A percentile compares a stretch with the other conserved stretches of the same genome.
These are phyloP conservation scores for Diarsia rubi DNA, from an alignment of 2,888 invertebrate genomes.

Conservation along the genomic window DNA sequence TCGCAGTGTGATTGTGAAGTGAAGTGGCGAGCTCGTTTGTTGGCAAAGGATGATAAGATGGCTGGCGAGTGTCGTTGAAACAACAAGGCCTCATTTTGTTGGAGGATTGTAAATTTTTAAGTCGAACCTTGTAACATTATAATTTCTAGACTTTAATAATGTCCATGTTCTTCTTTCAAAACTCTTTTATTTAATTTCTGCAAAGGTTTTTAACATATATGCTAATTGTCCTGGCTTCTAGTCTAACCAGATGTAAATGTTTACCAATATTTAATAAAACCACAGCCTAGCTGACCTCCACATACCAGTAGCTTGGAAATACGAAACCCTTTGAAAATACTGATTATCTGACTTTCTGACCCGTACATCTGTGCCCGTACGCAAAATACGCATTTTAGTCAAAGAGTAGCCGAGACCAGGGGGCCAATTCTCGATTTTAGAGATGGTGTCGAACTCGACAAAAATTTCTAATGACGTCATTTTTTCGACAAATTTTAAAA, in stretches of 20 bases:
- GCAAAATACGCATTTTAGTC: no score
- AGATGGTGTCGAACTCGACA: no score
- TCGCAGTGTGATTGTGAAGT: slow-evolving; percentile 46
- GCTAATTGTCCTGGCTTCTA: not conserved
- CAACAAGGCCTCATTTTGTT: not conserved
- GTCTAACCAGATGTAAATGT: not conserved
- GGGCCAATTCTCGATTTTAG: no score
- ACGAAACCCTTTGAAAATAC: not conserved
- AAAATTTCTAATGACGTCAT: no score
- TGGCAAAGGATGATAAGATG: slow-evolving; percentile 43
- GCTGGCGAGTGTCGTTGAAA: not conserved
- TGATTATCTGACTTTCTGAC: not conserved
- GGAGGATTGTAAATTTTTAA: not conserved
- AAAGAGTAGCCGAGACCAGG: no score
- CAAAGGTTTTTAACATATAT: not conserved
- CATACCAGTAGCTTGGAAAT: not conserved
- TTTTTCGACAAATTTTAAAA: no score
- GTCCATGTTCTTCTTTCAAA: not conserved
- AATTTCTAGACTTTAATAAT: not conserved
- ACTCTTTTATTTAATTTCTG: not conserved
- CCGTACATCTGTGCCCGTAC: no score
- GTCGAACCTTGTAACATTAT: not conserved
- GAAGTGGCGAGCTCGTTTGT: slow-evolving; percentile 41
- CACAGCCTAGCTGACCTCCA: not conserved
- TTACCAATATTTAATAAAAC: not conserved